Evolutionary conservation across 2,888 invertebrate species (phyloP).

Genomic region (Mactromeris polynyma): DNA sequence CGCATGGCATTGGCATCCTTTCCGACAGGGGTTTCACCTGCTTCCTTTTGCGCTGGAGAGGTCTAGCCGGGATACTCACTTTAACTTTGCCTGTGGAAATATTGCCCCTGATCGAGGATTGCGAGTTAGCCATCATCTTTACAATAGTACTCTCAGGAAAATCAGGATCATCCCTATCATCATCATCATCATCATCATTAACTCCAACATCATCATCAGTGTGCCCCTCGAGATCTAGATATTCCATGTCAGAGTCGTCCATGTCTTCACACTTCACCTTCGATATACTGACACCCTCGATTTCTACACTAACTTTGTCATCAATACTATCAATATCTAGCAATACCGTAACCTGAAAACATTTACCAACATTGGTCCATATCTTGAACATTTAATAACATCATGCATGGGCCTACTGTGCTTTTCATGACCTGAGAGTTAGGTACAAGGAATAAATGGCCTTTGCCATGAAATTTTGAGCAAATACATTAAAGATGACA

Average conservation of each 20-base stretch:
- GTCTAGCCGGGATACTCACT: neutral
- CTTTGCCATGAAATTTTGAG: conserved; percentile 30
- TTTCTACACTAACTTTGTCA: conserved; percentile 11
- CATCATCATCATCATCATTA: neutral
- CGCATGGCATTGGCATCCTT: conserved; percentile 61
- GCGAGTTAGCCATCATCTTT: neutral
- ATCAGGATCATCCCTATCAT: conserved; percentile 24
- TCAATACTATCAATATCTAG: conserved; percentile 13
- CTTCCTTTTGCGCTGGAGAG: conserved; percentile 44
- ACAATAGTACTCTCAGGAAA: neutral
- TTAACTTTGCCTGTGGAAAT: neutral
- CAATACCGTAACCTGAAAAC: conserved; percentile 40
- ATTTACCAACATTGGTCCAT: conserved; percentile 26
- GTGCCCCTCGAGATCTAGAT: conserved; percentile 32
- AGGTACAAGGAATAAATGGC: neutral
- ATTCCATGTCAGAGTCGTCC: conserved; percentile 50
- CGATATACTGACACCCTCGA: conserved; percentile 7
- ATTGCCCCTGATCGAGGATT: neutral
- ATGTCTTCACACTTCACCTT: conserved; percentile 26
- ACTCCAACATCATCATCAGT: conserved; percentile 36
- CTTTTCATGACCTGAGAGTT: conserved; percentile 40
- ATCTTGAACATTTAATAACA: neutral
- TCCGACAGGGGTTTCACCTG: conserved; percentile 50
- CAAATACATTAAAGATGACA: conserved; percentile 8
- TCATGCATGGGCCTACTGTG: conserved; percentile 31